A percentile compares a stretch with the other conserved stretches of the same genome.
Conservation (phyloP, 2,797 vertebrate species). For the Lophius americanus region DNA sequence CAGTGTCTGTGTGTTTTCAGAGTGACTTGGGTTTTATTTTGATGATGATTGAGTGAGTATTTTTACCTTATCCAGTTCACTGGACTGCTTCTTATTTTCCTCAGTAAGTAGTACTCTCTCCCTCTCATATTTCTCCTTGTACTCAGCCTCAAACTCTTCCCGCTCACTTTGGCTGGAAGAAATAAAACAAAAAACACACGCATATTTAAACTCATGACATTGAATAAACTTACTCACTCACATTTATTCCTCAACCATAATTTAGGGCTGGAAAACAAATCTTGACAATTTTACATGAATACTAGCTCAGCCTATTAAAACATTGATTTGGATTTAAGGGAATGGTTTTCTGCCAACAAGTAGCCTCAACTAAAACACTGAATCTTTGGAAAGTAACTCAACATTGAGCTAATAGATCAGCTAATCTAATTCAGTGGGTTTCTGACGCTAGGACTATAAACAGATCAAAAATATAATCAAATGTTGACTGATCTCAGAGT, state of each 20-base stretch:
- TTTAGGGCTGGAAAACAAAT: conserved; percentile 17
- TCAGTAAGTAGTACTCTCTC: conserved; percentile 88
- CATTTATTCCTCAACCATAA: conserved; percentile 13
- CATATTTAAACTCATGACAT: conserved; percentile 19
- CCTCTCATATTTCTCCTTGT: conserved; percentile 94
- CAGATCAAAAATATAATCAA: conserved; percentile 7
- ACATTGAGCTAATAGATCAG: not conserved
- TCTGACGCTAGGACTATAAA: not conserved
- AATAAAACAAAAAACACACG: conserved; percentile 23
- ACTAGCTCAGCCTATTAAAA: conserved; percentile 5
- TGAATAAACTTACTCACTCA: conserved; percentile 10
- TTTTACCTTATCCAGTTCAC: conserved; percentile 92
- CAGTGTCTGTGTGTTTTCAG: not conserved
- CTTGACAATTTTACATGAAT: not conserved
- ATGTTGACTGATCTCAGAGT: conserved; percentile 1
- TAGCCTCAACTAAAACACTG: not conserved
- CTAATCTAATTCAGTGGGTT: not conserved
- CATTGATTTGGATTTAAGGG: conserved; percentile 7
- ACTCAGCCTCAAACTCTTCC: conserved; percentile 93
- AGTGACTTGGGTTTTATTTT: conserved; percentile 2
- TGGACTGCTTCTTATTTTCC: conserved; percentile 95
- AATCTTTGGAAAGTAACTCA: not conserved
- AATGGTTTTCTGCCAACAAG: not conserved
- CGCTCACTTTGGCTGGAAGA: conserved; percentile 89
- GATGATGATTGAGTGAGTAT: not conserved